These are phyloP conservation scores for Engystomops pustulosus DNA, from an alignment of 2,113 vertebrate genomes.

Conservation along the genomic window DNA sequence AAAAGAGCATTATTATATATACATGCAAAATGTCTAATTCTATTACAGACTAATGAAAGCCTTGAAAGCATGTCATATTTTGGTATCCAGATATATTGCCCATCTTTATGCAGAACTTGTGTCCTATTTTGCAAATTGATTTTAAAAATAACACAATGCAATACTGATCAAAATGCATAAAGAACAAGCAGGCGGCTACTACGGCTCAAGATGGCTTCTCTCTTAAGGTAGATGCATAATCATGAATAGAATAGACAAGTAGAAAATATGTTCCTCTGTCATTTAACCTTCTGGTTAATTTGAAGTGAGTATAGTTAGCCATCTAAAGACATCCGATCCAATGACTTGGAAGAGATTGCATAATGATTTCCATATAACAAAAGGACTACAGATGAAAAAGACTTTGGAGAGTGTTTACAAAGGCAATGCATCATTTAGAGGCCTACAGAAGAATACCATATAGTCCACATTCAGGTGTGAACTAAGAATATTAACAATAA, in stretches of 20 bases:
- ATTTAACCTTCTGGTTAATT: conserved; percentile 15
- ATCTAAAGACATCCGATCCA: neutral
- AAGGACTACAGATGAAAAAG: neutral
- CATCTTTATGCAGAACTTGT: neutral
- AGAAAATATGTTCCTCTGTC: neutral
- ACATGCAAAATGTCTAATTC: conserved; percentile 37
- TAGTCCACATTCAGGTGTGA: neutral
- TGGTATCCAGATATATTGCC: neutral
- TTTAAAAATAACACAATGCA: conserved; percentile 25
- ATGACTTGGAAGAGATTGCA: conserved; percentile 14
- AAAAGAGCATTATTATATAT: conserved; percentile 24
- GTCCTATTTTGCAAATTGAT: neutral
- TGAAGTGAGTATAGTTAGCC: conserved; percentile 5
- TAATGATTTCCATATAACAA: neutral
- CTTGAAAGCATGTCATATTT: conserved; percentile 26
- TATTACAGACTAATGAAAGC: neutral
- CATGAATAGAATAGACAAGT: neutral
- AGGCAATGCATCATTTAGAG: neutral
- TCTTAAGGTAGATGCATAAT: neutral
- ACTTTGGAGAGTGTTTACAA: conserved; percentile 1
- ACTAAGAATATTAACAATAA: neutral
- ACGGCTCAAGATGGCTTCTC: neutral
- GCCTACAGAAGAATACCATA: neutral
- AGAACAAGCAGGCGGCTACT: neutral
- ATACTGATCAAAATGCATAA: conserved; percentile 37